phyloP scores from a whole-genome alignment of 1,140 invertebrate genomes.

The Atta colombica region DNA sequence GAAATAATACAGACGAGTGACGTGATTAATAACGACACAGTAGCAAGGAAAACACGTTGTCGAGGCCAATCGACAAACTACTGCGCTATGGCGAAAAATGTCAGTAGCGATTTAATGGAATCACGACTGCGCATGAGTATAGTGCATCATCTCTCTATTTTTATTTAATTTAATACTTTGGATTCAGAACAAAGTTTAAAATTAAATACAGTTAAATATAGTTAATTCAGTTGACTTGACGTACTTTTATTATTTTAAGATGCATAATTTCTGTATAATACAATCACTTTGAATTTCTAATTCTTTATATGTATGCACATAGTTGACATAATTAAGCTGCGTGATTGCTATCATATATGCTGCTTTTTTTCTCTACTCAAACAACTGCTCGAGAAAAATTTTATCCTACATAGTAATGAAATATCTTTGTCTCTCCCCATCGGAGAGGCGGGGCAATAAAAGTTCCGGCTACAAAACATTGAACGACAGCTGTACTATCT shows the following conservation, averaged over 20 bases:
- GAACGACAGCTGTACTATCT: constrained; percentile 49
- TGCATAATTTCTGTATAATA: not conserved
- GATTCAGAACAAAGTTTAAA: not conserved
- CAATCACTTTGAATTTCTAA: not conserved
- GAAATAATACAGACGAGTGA: constrained; percentile 25
- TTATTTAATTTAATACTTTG: constrained; percentile 3
- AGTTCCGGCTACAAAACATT: constrained; percentile 42
- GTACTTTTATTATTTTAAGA: not conserved
- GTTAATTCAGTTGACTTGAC: not conserved
- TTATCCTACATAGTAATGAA: not conserved
- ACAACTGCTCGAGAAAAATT: not conserved
- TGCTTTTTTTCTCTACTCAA: not conserved
- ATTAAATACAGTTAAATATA: not conserved
- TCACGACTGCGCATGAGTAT: not conserved
- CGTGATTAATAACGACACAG: constrained; percentile 26
- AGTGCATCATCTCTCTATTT: not conserved
- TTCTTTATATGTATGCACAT: not conserved
- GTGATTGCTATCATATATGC: not conserved
- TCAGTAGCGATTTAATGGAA: not conserved
- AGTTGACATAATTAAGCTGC: constrained; percentile 17
- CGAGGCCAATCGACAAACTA: not conserved
- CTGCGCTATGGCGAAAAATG: not conserved
- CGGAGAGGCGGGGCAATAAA: constrained; percentile 20
- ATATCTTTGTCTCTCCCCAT: not conserved
- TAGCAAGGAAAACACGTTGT: constrained; percentile 1